Evolutionary conservation across 2,888 invertebrate genomes (phyloP).

Genomic region (Brachypterus glaber): DNA sequence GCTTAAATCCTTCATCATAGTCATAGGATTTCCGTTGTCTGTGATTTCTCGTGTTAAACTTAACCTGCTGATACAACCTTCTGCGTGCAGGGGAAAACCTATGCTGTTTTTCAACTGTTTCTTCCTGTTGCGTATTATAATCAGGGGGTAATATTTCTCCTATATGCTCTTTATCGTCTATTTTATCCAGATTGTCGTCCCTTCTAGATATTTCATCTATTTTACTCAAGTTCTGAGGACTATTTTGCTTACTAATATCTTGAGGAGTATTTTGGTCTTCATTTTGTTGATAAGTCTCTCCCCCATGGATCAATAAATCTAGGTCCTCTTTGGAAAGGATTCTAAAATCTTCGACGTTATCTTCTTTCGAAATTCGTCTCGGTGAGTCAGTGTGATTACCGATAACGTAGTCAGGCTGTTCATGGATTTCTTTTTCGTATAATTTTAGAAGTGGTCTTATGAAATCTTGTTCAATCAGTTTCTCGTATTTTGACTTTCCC

Average conservation of each 20-base stretch:
- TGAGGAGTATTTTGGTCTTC: conserved; percentile 10
- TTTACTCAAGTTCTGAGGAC: background rate
- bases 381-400: conserved; percentile 19
- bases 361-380: conserved; percentile 32
- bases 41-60: conserved; percentile 6
- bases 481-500: conserved; percentile 34
- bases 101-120: conserved; percentile 3
- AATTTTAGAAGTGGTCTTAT: conserved; percentile 34
- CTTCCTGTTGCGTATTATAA: conserved; percentile 17
- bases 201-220: conserved; percentile 17
- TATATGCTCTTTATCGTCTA: conserved; percentile 35
- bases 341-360: conserved; percentile 29
- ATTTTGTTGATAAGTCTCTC: conserved; percentile 27
- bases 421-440: conserved; percentile 30
- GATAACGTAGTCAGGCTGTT: conserved; percentile 22
- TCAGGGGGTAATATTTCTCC: conserved; percentile 37
- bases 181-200: conserved; percentile 24
- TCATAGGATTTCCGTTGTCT: conserved; percentile 24
- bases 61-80: conserved; percentile 5
- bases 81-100: conserved; percentile 10
- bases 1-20: conserved; percentile 21
- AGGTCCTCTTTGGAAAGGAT: conserved; percentile 30
- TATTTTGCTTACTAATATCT: conserved; percentile 9
- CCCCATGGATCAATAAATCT: conserved; percentile 26
- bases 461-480: conserved; percentile 34